Base-by-base conservation (phyloP, 2,888 invertebrate species). In the Sinohyriopsis cumingii region DNA sequence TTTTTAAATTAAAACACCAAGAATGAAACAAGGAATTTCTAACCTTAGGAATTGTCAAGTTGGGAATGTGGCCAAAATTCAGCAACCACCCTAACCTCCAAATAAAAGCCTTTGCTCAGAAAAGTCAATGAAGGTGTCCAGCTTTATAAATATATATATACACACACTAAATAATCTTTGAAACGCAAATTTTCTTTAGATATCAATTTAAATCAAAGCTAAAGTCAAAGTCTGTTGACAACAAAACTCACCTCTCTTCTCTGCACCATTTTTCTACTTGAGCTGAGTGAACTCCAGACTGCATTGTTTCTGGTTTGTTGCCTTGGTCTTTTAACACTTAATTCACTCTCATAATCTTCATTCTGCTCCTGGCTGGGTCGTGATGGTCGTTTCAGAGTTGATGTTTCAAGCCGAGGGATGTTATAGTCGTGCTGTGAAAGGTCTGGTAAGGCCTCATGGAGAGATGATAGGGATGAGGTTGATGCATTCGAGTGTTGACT, bases 401-500 rank as follows among this genome's bases (percentile, higher is more conserved):
- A 79, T 33, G 81, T 78, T 62, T 83, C 80, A 7, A 82, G 76
- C 28, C 82, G 75, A 45, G 77, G 76, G 63, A 81, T 75, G 24
- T 69, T 75, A 65, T 78, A 83, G 56, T 78, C 77, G 22, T 73
- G 62, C 12, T 69, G 72, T 3, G 83, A 76, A 20, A 86, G 69
- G 63, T 86, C 83, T 9, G 86, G 83, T 12, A 86, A 73, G 56
- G 77, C 77, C 25, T 84, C 84, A 12, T 84, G 83, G 72, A 84
- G 75, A 20, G 75, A 63, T 20, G 65, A 45, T 64, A 86, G 77
- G 7, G 84, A 84, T 1, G 82, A 80, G 0, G 84, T 81, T 5
- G 86, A 84, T 0, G 84, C 81, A 65, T 77, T 84, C 5, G 84
- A 84, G 64, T 84, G 82, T 62, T 82, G 83, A 68, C 85, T 83